Evolutionary conservation across 2,797 vertebrate species (phyloP).

Genomic region (Fistularia tabacaria): DNA sequence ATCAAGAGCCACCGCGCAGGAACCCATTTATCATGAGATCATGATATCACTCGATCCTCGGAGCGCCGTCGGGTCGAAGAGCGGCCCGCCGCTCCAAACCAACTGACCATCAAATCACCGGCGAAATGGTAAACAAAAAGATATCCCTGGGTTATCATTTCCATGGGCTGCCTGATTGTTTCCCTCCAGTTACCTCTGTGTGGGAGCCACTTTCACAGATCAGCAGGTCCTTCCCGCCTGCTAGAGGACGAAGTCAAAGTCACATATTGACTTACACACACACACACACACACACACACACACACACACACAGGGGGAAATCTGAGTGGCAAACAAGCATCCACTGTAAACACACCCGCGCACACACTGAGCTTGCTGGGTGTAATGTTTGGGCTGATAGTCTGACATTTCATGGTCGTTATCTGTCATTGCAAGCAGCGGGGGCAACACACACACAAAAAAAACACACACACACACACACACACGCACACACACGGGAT

Average conservation of each 20-base stretch:
- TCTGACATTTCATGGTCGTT: conserved; percentile 62
- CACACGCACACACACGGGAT: conserved; percentile 1
- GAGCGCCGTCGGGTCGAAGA: too few relatives aligned
- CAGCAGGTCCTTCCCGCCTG: conserved; percentile 14
- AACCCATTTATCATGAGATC: too few relatives aligned
- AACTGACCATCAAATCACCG: too few relatives aligned
- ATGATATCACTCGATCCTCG: too few relatives aligned
- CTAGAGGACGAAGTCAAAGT: conserved; percentile 36
- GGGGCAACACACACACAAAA: conserved; percentile 34
- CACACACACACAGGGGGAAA: conserved; percentile 1
- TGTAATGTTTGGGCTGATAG: conserved; percentile 41
- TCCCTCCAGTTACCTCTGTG: background rate
- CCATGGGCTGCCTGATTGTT: background rate
- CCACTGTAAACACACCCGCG: conserved; percentile 10
- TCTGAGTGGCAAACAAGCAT: conserved; percentile 5
- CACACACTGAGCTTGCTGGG: conserved; percentile 13
- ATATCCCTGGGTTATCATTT: too few relatives aligned
- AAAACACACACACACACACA: conserved; percentile 21
- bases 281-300: conserved; percentile 7
- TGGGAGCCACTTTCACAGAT: conserved; percentile 8
- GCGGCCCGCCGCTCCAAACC: too few relatives aligned
- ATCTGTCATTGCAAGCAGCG: conserved; percentile 51
- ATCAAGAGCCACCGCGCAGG: too few relatives aligned
- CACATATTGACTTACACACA: conserved; percentile 8
- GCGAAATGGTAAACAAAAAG: too few relatives aligned